Base-by-base conservation (phyloP, 2,888 invertebrate genomes). In the Drosophila neutralis region DNA sequence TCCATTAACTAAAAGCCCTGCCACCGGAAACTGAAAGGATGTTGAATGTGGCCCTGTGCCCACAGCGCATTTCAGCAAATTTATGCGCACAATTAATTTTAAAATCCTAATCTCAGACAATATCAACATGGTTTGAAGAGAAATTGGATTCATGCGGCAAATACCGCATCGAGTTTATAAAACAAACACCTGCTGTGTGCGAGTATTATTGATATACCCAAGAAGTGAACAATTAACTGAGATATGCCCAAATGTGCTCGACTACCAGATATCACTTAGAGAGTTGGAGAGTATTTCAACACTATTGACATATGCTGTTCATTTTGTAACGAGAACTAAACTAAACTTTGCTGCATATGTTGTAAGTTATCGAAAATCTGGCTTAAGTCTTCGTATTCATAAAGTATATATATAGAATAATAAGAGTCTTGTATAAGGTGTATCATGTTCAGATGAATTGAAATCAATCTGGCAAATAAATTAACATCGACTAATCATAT, bases 51-150 rank as follows among this genome's bases (percentile, higher is more conserved):
- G 45, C 35, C 65, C 38, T 35, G 24, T 38, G 52, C 36, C 60
- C 29, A 29, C 51, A 52, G 49, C 67, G 35, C 27, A 42, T 29
- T 64, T 51, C 40, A 59, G 51, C 35, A 75, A 85, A 89, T 88
- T 90, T 85, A 90, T 88, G 85, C 74, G 87, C 78, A 79, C 90
- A 90, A 90, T 90, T 89, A 90, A 87, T 89, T 87, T 80, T 83
- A 82, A 86, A 85, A 86, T 86, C 77, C 84, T 77, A 88, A 89
- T 85, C 87, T 78, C 75, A 72, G 80, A 64, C 73, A 73, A 78
- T 78, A 77, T 80, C 78, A 78, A 76, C 86, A 75, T 70, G 59
- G 56, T 52, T 62, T 42, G 48, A 42, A 48, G 53, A 15, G 51
- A 53, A 58, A 68, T 45, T 67, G 59, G 73, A 63, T 65, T 69